Conservation (phyloP, 2,113 vertebrate species). For the Phalacrocorax brasilianus region DNA sequence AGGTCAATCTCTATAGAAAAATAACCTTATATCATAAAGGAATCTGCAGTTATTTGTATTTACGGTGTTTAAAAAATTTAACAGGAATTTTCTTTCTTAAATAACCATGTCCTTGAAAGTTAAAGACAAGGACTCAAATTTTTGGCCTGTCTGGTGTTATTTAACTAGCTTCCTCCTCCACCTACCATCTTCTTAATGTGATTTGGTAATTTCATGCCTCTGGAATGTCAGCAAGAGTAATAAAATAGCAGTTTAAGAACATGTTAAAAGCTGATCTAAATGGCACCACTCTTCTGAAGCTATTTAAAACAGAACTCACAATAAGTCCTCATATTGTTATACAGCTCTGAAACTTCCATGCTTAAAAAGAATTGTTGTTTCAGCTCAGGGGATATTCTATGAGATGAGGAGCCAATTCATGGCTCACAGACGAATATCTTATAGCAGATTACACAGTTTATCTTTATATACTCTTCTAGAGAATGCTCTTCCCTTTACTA, state of each 20-base stretch:
- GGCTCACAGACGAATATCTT: not conserved
- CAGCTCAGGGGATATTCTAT: not conserved
- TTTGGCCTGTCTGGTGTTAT: constrained; percentile 26
- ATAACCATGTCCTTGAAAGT: constrained; percentile 25
- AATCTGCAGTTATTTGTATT: constrained; percentile 31
- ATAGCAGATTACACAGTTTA: not conserved
- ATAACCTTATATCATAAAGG: not conserved
- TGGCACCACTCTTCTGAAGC: constrained; percentile 51
- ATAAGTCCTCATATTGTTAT: constrained; percentile 18
- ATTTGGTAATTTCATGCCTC: constrained; percentile 75
- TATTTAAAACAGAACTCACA: constrained; percentile 64
- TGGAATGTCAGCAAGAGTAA: constrained; percentile 73
- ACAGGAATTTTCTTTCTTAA: not conserved
- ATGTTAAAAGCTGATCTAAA: constrained; percentile 73
- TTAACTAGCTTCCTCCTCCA: constrained; percentile 24
- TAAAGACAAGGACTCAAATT: constrained; percentile 38
- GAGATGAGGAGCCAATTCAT: not conserved
- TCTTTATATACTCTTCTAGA: not conserved
- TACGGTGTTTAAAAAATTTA: not conserved
- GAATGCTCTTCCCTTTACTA: not conserved
- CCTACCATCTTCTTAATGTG: constrained; percentile 53
- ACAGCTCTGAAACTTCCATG: constrained; percentile 13
- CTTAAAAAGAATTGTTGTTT: not conserved
- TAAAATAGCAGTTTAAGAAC: constrained; percentile 76
- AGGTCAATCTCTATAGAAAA: not conserved